These are phyloP conservation scores for Geopemphigus sp. DNA, from an alignment of 1,140 invertebrate genomes.

Conservation along the genomic window DNA sequence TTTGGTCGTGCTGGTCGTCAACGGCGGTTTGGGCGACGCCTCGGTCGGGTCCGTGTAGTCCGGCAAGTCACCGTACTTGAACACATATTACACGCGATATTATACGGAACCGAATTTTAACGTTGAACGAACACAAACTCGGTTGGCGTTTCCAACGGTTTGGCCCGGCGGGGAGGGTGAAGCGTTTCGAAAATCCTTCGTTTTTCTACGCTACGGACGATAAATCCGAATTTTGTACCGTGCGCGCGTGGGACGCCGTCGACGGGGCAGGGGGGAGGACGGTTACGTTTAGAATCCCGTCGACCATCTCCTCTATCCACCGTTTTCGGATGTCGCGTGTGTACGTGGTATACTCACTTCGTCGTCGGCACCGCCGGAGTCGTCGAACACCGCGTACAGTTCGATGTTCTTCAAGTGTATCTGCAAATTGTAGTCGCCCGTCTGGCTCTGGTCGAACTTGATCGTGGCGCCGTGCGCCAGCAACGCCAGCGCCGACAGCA, in stretches of 20 bases:
- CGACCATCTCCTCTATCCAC: no score
- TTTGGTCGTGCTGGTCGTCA: neutral
- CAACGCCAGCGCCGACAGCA: neutral
- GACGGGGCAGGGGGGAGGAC: no score
- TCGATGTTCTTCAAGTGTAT: constrained; percentile 73
- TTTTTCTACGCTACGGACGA: no score
- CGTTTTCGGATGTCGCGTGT: no score
- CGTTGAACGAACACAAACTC: no score
- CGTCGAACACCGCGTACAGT: constrained; percentile 66
- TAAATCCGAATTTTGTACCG: no score
- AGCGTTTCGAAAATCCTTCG: no score
- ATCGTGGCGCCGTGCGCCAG: constrained; percentile 47
- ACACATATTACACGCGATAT: neutral
- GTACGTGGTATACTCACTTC: constrained; percentile 56
- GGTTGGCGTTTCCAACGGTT: no score
- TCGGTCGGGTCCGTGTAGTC: constrained; percentile 59
- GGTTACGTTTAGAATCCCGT: no score
- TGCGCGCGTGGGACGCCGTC: no score
- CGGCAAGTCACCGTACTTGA: constrained; percentile 55
- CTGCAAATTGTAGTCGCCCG: constrained; percentile 73
- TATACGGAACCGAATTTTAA: no score
- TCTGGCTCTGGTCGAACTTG: constrained; percentile 70
- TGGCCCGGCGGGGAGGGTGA: no score
- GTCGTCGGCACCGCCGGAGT: constrained; percentile 58
- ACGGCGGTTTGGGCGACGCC: constrained; percentile 54